These are phyloP conservation scores for Pleuronectes platessa DNA, from an alignment of 2,113 vertebrate genomes.

Conservation along the genomic window DNA sequence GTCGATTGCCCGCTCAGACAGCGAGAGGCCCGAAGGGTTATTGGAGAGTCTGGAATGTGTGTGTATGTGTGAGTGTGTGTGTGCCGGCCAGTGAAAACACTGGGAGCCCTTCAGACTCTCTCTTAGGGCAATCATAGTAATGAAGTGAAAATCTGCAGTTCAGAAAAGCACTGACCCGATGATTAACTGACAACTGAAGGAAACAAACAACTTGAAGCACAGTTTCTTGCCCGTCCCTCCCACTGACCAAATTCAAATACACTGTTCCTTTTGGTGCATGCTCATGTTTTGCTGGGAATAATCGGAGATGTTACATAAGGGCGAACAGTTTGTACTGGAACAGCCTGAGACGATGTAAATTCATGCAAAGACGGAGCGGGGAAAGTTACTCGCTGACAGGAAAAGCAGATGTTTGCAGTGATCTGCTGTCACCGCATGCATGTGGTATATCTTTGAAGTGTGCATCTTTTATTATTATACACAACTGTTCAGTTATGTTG, in stretches of 20 bases:
- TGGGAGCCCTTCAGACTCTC: conserved; percentile 45
- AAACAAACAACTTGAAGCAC: conserved; percentile 51
- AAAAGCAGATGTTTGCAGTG: conserved; percentile 34
- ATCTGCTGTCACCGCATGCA: conserved; percentile 35
- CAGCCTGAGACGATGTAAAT: conserved; percentile 16
- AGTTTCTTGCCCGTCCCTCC: background rate
- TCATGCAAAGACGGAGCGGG: background rate
- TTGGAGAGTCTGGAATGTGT: conserved; percentile 49
- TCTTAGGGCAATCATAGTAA: conserved; percentile 65
- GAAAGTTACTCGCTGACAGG: conserved; percentile 7
- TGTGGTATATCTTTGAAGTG: conserved; percentile 52
- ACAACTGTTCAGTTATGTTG: conserved; percentile 34
- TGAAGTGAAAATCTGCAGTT: conserved; percentile 69
- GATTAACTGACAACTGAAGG: conserved; percentile 63
- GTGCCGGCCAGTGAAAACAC: conserved; percentile 46
- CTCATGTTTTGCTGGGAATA: background rate
- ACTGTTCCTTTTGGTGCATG: background rate
- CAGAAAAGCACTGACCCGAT: conserved; percentile 58
- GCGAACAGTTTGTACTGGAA: background rate
- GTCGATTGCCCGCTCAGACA: conserved; percentile 78
- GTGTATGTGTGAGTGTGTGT: conserved; percentile 24
- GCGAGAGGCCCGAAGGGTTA: conserved; percentile 64
- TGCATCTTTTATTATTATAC: conserved; percentile 30
- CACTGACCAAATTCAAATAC: background rate
- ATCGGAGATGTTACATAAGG: background rate